phyloP scores from a whole-genome alignment of 2,797 vertebrate species.

The Iguana delicatissima region DNA sequence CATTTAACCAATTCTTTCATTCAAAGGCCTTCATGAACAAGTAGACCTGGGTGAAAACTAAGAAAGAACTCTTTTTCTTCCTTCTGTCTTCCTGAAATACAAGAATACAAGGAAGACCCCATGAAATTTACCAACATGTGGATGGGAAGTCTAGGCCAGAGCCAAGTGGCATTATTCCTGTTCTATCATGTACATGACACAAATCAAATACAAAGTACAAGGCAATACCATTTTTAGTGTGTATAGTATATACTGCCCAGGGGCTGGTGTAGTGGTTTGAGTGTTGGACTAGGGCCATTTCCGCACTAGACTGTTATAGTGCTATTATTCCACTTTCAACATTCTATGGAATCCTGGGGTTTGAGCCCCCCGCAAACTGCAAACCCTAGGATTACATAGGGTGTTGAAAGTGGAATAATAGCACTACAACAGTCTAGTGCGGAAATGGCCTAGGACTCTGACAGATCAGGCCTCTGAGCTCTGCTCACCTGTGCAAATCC shows the following conservation, averaged over 20 bases:
- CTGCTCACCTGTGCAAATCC: neutral
- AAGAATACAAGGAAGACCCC: neutral
- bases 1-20: neutral
- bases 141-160: neutral
- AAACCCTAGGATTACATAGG: no score
- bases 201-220: no score
- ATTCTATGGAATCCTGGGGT: no score
- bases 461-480: neutral
- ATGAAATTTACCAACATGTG: neutral
- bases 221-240: no score
- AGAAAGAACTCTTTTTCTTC: neutral
- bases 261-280: neutral
- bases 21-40: neutral
- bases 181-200: no score
- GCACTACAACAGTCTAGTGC: no score
- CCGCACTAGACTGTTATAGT: no score
- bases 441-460: neutral
- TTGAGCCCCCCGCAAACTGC: no score
- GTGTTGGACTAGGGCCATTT: neutral
- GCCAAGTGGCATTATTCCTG: neutral
- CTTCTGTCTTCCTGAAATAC: neutral
- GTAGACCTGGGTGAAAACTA: neutral
- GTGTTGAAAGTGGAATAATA: no score
- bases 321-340: no score
- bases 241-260: no score